Base-by-base conservation (phyloP, 53 echinoderm and acorn worm species). In the Henricia sp. region DNA sequence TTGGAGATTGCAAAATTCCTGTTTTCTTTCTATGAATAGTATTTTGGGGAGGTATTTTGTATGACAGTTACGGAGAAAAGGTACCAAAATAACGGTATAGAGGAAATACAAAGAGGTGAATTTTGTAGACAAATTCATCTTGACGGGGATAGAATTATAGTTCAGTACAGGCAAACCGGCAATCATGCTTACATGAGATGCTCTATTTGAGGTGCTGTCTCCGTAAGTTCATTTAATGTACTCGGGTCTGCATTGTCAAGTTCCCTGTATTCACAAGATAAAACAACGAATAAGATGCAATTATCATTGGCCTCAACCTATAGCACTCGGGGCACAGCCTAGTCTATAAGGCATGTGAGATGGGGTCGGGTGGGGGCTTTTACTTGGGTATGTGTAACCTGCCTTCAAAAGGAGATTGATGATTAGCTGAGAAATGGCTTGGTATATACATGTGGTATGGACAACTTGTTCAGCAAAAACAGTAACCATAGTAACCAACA, bases 171-270 rank as follows among this genome's bases (percentile, higher is more conserved):
- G n/a, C n/a, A n/a, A n/a, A n/a, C n/a, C n/a, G n/a, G n/a, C n/a
- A n/a, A n/a, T n/a, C n/a, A 68, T 35, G 50, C 85, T 74, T 85
- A 85, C 85, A 71, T 60, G 50, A 85, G 85, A 85, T 85, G 85
- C 26, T 85, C 51, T 11, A 85, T 32, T 27, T 42, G 55, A 23
- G 72, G 66, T 21, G 50, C 55, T 43, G 28, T 74, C 21, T 63
- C 35, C 5, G 32, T 24, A 0, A 73, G 38, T 50, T 44, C 50
- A 20, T 9, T 46, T 1, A 85, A 36, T 9, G 63, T 19, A 5
- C 29, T 50, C 44, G 26, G 60, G 26, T 59, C 30, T 26, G 62
- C 37, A 23, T 27, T 37, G 10, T 74, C 34, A 41, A 85, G 11
- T 48, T 85, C 74, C 50, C 85, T 85, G 20, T 19, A 6, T 20